Evolutionary conservation across 64 coral and sea anemone species (phyloP).

Genomic region (Pocillopora verrucosa): DNA sequence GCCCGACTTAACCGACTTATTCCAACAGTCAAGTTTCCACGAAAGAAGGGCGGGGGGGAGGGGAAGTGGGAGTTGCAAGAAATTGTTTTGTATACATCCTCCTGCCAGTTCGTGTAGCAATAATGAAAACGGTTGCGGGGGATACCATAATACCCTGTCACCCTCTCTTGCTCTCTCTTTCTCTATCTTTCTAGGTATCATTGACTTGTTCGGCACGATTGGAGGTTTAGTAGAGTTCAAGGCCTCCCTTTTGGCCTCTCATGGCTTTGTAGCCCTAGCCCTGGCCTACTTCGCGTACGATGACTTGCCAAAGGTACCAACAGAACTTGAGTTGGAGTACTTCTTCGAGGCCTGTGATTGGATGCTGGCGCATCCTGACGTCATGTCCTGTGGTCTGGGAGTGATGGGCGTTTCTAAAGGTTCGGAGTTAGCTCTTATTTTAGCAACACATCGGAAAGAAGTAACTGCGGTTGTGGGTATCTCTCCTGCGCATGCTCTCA

Average conservation of each 20-base stretch:
- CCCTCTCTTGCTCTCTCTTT: background rate
- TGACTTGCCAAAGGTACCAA: background rate
- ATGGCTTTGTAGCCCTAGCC: conserved; percentile 49
- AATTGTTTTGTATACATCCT: too few relatives aligned
- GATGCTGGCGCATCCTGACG: conserved; percentile 28
- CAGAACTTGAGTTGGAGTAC: conserved; percentile 51
- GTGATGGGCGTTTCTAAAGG: conserved; percentile 60
- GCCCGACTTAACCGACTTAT: too few relatives aligned
- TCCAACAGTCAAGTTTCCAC: too few relatives aligned
- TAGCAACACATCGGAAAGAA: conserved; percentile 33
- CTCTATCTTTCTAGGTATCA: conserved; percentile 22
- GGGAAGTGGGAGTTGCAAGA: too few relatives aligned
- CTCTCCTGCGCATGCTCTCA: conserved; percentile 14
- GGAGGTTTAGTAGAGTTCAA: conserved; percentile 54
- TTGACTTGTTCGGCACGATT: conserved; percentile 39
- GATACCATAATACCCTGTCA: background rate
- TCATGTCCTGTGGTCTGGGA: conserved; percentile 40
- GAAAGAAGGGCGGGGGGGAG: too few relatives aligned
- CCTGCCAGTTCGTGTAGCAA: too few relatives aligned
- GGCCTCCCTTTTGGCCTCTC: conserved; percentile 42
- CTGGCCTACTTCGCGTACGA: conserved; percentile 43
- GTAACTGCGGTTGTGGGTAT: conserved; percentile 25
- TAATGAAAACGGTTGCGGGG: too few relatives aligned
- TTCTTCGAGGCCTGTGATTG: conserved; percentile 57
- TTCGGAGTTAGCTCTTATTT: conserved; percentile 18